A percentile compares a stretch with the other conserved stretches of the same genome.
Evolutionary conservation across 1,140 invertebrate species (phyloP).

Genomic region (Pseudoatta argentina): DNA sequence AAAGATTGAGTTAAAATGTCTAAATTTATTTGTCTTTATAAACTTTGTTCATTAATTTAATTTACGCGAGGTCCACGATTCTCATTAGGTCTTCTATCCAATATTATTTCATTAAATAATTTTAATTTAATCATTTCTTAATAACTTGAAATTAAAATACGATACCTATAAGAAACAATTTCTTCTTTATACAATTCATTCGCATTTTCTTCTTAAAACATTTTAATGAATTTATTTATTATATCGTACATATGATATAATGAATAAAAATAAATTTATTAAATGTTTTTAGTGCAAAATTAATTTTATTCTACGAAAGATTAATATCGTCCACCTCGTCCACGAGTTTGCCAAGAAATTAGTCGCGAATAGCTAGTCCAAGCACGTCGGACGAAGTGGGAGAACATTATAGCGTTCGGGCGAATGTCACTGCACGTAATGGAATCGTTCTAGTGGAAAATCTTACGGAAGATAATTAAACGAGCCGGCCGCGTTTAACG

Average conservation of each 20-base stretch:
- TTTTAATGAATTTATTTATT: not conserved
- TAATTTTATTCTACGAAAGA: not conserved
- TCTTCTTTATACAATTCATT: not conserved
- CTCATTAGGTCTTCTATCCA: too few species aligned
- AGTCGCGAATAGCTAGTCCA: constrained; percentile 28
- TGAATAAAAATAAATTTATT: constrained; percentile 1
- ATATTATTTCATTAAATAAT: constrained; percentile 3
- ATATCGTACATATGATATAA: not conserved
- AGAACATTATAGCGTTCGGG: not conserved
- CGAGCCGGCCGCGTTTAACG: not conserved
- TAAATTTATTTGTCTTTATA: too few species aligned
- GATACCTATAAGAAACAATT: not conserved
- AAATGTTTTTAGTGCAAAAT: not conserved
- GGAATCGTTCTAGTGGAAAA: constrained; percentile 53
- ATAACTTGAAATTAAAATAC: not conserved
- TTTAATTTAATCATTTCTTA: not conserved
- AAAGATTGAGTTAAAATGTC: too few species aligned
- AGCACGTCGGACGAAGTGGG: constrained; percentile 25
- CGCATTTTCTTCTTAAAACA: not conserved
- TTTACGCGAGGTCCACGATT: too few species aligned
- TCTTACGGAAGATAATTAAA: constrained; percentile 58
- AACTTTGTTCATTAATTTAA: too few species aligned
- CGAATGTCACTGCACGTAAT: constrained; percentile 43
- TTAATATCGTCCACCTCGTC: not conserved
- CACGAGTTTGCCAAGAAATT: constrained; percentile 31